Conservation (phyloP, 2,113 vertebrate species). For the Dipodomys ordii region DNA sequence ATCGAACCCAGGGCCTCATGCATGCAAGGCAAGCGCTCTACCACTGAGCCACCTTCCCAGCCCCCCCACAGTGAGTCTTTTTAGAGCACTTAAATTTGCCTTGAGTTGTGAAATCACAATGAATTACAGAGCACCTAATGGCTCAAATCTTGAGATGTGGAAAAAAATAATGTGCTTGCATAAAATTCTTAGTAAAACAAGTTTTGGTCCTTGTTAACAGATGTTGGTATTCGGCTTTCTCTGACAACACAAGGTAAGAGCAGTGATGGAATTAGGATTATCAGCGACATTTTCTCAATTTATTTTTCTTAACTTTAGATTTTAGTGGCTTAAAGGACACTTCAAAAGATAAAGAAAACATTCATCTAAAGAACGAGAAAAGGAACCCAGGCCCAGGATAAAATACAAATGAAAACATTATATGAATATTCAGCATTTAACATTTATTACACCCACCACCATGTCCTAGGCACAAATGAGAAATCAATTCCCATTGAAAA, state of each 20-base stretch:
- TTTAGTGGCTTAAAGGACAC: background rate
- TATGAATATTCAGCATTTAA: background rate
- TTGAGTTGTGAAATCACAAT: background rate
- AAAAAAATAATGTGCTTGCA: background rate
- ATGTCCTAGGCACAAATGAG: background rate
- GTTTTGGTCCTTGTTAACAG: background rate
- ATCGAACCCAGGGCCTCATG: no score
- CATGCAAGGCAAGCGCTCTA: no score
- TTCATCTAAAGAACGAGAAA: background rate
- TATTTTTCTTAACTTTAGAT: constrained; percentile 10
- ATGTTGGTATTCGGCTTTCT: background rate
- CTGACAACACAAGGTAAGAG: background rate
- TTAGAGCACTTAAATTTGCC: no score
- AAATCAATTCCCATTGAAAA: constrained; percentile 7
- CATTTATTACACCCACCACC: background rate
- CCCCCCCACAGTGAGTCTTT: no score
- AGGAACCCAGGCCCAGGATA: background rate
- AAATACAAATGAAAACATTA: constrained; percentile 46
- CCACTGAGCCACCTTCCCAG: no score
- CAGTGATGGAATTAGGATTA: background rate
- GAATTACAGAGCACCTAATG: background rate
- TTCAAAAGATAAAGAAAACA: constrained; percentile 8
- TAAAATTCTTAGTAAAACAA: background rate
- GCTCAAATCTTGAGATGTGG: background rate
- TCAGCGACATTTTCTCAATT: background rate